Percentiles rank a stretch among this genome's conserved stretches.
These are phyloP conservation scores for Leptopilina syphax DNA, from an alignment of 2,888 invertebrate species.

Conservation along the genomic window DNA sequence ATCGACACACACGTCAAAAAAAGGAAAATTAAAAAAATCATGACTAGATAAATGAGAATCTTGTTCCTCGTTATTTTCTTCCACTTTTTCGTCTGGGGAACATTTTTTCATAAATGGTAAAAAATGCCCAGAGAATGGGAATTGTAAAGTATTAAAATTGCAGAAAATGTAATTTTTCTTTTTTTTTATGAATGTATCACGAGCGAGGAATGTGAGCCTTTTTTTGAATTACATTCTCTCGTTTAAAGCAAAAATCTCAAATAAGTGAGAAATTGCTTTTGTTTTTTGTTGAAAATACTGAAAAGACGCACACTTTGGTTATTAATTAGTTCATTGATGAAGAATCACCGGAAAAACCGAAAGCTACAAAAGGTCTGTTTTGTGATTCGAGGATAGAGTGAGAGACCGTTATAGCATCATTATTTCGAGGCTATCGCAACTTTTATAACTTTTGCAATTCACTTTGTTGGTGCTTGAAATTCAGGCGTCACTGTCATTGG, in stretches of 20 bases:
- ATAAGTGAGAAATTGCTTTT: neutral
- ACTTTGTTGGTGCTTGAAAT: slow-evolving; percentile 72
- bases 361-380: slow-evolving; percentile 70
- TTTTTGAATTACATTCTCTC: slow-evolving; percentile 7
- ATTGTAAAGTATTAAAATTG: neutral
- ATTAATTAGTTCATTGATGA: slow-evolving; percentile 63
- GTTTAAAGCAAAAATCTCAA: neutral
- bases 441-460: slow-evolving; percentile 72
- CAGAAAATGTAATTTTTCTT: too few species aligned
- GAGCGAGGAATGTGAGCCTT: slow-evolving; percentile 26
- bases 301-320: slow-evolving; percentile 12
- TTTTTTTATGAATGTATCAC: neutral
- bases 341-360: slow-evolving; percentile 71
- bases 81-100: too few species aligned
- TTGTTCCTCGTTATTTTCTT: slow-evolving; percentile 10
- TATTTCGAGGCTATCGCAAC: slow-evolving; percentile 69
- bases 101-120: neutral
- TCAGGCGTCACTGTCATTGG: slow-evolving; percentile 66
- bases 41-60: neutral
- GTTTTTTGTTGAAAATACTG: neutral
- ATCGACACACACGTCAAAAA: slow-evolving; percentile 19
- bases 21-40: too few species aligned
- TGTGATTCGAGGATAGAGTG: slow-evolving; percentile 69
- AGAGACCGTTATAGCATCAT: slow-evolving; percentile 69
- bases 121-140: slow-evolving; percentile 22